Percentiles rank a stretch among this genome's conserved stretches.
Evolutionary conservation across 1,140 invertebrate species (phyloP).

Genomic region (Cephus cinctus): DNA sequence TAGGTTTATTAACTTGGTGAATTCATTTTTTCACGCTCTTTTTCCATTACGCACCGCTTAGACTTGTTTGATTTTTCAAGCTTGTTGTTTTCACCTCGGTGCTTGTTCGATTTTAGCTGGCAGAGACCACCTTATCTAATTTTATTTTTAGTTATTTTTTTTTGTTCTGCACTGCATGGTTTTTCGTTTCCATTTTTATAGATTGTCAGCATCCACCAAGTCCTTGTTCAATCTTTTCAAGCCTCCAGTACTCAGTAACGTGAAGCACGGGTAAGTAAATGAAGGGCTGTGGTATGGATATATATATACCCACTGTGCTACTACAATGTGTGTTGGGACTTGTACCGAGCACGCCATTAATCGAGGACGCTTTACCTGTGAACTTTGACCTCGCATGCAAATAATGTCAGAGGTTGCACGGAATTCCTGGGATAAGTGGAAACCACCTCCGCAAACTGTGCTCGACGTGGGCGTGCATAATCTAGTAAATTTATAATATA

Average conservation of each 20-base stretch:
- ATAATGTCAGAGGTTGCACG: too few relatives aligned
- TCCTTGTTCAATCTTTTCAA: conserved; percentile 62
- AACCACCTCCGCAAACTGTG: too few relatives aligned
- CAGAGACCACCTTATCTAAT: conserved; percentile 14
- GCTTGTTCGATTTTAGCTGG: background rate
- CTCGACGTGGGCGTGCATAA: too few relatives aligned
- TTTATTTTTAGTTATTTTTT: conserved; percentile 25
- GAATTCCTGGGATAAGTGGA: too few relatives aligned
- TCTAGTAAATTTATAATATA: too few relatives aligned
- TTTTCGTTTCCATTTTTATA: conserved; percentile 49
- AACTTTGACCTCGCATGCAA: background rate
- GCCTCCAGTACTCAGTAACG: conserved; percentile 52
- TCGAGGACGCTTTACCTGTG: too few relatives aligned
- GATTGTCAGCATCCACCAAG: conserved; percentile 60
- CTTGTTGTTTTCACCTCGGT: conserved; percentile 9
- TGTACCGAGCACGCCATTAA: too few relatives aligned
- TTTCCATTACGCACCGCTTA: too few relatives aligned
- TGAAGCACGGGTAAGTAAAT: conserved; percentile 58
- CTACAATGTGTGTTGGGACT: too few relatives aligned
- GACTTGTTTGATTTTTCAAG: conserved; percentile 4
- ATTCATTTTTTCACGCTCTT: conserved; percentile 16
- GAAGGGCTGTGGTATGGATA: too few relatives aligned
- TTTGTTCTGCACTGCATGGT: conserved; percentile 43
- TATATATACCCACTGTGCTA: too few relatives aligned
- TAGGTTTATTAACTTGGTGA: conserved; percentile 36